Base-by-base conservation (phyloP, 2,113 vertebrate species). In the Notothenia rossii region DNA sequence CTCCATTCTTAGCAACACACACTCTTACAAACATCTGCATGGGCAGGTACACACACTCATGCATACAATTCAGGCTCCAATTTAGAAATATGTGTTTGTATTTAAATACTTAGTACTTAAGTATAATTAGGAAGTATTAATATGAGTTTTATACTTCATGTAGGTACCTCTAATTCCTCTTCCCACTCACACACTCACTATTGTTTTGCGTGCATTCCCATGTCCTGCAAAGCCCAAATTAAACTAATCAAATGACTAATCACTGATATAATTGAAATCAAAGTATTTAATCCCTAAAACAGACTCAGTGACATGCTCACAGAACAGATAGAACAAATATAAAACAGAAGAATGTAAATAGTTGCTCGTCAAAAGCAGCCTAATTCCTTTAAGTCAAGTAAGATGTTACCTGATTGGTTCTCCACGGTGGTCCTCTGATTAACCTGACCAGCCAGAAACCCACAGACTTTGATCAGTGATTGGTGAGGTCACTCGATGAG, bases 341-440 rank as follows among this genome's bases (percentile, higher is more conserved):
- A 40, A 40, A 79, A 36, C 61, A 67, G 55, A 54, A 61, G 71
- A 79, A 73, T 2, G 12, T 17, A 46, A 51, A 49, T 5, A 68
- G 64, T 40, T 62, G 43, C 82, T 70, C 13, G n/a, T 87, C 74
- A 75, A 86, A 86, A 74, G 67, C 72, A 2, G 62, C 72, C 48
- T 76, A 83, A 86, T 84, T 81, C 83, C 77, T 82, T 55, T 80
- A 83, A 85, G 71, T 88, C 83, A 25, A 79, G 73, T 85, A 84
- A 85, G 77, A 87, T 53, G 79, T 85, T 75, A 87, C 84, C 86
- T 86, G 90, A 91, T 91, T 92, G 90, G 88, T 55, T 87, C 83
- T 85, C 71, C 87, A 9, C 77, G 91, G 86, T 88, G 89, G 89
- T 93, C 90, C 72, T 50, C 81, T 91, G 86, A 91, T 92, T 90